Conservation (phyloP, 1,140 invertebrate genomes). For the Brachionus rotundiformis region DNA sequence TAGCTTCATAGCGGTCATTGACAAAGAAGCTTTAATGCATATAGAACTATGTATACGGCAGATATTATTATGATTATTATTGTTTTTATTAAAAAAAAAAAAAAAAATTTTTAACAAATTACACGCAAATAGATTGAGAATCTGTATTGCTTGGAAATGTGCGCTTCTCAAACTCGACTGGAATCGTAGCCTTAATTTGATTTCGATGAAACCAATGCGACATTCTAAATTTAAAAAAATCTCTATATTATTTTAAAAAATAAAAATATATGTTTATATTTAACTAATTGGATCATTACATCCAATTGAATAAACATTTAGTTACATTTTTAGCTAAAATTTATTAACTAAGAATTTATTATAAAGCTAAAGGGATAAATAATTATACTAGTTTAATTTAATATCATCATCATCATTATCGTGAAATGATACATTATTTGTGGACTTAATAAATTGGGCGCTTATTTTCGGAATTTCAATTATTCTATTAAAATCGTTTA, state of each 20-base stretch:
- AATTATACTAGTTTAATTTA: slow-evolving; percentile 21
- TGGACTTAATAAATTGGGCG: background rate
- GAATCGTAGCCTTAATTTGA: slow-evolving; percentile 70
- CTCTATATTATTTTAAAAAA: too few relatives aligned
- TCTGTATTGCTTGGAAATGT: slow-evolving; percentile 66
- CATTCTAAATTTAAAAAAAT: too few relatives aligned
- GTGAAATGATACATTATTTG: background rate
- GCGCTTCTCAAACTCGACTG: slow-evolving; percentile 70
- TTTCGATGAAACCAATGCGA: slow-evolving; percentile 76
- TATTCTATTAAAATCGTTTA: background rate
- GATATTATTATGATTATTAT: too few relatives aligned
- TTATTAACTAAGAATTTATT: background rate
- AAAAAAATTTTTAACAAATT: slow-evolving; percentile 25
- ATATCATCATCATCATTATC: background rate
- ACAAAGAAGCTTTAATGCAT: too few relatives aligned
- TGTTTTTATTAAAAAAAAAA: too few relatives aligned
- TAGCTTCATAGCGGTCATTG: too few relatives aligned
- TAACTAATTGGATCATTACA: background rate
- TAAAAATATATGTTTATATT: too few relatives aligned
- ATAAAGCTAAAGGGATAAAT: background rate
- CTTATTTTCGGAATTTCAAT: background rate
- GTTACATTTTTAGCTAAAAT: background rate
- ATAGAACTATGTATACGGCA: too few relatives aligned
- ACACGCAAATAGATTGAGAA: slow-evolving; percentile 68
- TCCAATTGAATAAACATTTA: background rate